Percentiles rank a stretch among this genome's conserved stretches.
Evolutionary conservation across 1,140 invertebrate species (phyloP).

Genomic region (Calosoma granatense): DNA sequence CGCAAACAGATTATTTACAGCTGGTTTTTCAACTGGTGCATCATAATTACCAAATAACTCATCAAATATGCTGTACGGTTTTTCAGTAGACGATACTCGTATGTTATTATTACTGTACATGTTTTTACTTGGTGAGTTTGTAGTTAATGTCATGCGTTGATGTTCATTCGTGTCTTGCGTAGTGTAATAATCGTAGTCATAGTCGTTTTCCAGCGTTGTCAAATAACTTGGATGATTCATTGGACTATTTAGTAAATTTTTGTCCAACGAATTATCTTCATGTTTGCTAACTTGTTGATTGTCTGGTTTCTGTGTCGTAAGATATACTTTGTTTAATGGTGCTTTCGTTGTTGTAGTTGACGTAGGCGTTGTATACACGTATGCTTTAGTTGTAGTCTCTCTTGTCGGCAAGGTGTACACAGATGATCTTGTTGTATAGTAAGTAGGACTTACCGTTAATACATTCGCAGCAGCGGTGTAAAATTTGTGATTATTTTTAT

Average conservation of each 20-base stretch:
- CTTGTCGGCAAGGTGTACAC: not conserved
- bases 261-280: constrained; percentile 3
- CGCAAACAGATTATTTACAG: no score
- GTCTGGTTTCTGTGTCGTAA: not conserved
- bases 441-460: constrained; percentile 30
- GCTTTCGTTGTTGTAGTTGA: constrained; percentile 30
- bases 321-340: constrained; percentile 24
- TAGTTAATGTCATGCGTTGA: constrained; percentile 10
- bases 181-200: constrained; percentile 20
- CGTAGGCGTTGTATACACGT: constrained; percentile 22
- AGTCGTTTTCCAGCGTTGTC: constrained; percentile 14
- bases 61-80: constrained; percentile 29
- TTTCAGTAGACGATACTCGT: constrained; percentile 25
- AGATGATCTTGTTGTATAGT: constrained; percentile 18
- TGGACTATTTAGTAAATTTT: constrained; percentile 23
- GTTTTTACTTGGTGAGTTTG: constrained; percentile 11
- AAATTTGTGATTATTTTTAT: constrained; percentile 51
- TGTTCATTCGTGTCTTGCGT: not conserved
- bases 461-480: constrained; percentile 35
- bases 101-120: constrained; percentile 11
- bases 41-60: constrained; percentile 32
- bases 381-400: constrained; percentile 11
- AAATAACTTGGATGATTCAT: constrained; percentile 29
- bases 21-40: constrained; percentile 18
- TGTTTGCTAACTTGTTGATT: no score